These are phyloP conservation scores for Lydus trimaculatus DNA, from an alignment of 2,888 invertebrate genomes.

Conservation along the genomic window DNA sequence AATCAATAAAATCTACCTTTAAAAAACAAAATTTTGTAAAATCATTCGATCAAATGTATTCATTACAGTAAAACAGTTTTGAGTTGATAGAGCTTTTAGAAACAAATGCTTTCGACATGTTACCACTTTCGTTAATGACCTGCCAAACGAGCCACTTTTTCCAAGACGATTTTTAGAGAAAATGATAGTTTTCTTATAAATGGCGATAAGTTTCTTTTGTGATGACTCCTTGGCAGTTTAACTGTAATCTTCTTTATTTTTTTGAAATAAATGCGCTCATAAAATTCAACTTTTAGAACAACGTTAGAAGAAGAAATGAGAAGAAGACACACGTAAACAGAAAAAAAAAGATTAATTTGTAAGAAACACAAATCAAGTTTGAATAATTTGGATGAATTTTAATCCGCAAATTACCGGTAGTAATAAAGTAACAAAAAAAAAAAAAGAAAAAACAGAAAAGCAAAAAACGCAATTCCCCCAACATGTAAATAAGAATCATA, in stretches of 20 bases:
- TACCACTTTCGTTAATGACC: slow-evolving; percentile 1
- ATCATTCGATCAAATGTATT: background rate
- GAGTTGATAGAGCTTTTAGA: slow-evolving; percentile 2
- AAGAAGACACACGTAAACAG: background rate
- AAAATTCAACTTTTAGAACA: too few relatives aligned
- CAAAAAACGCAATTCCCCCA: slow-evolving; percentile 16
- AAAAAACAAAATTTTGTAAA: background rate
- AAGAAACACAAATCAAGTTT: background rate
- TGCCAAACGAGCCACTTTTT: background rate
- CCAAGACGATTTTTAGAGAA: background rate
- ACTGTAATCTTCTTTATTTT: background rate
- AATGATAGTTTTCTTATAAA: background rate
- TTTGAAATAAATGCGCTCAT: background rate
- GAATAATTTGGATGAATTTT: background rate
- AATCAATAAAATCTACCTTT: too few relatives aligned
- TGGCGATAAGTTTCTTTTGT: background rate
- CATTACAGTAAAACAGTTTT: background rate
- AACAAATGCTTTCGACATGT: background rate
- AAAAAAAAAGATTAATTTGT: background rate
- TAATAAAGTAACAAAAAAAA: background rate
- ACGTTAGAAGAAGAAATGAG: too few relatives aligned
- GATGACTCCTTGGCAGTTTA: background rate
- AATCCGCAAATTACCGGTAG: background rate
- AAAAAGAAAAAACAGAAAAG: slow-evolving; percentile 4
- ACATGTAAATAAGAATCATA: slow-evolving; percentile 34